These are phyloP conservation scores for Oncorhynchus keta DNA, from an alignment of 2,113 vertebrate species.

Conservation along the genomic window DNA sequence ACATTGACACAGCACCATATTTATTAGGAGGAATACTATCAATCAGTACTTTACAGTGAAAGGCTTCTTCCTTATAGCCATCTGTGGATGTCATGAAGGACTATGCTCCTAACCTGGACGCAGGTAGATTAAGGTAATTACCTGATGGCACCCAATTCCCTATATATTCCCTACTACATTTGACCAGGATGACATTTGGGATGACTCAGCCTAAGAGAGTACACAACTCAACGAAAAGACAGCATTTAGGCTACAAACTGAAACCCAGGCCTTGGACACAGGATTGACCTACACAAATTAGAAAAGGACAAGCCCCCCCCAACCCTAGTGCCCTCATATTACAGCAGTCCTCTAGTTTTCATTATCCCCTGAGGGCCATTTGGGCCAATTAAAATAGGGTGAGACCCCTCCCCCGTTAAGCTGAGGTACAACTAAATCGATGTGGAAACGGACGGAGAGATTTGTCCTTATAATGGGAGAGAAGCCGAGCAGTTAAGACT, in stretches of 20 bases:
- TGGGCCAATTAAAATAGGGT: constrained; percentile 4
- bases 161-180: no score
- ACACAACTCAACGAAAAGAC: no score
- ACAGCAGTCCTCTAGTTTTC: constrained; percentile 2
- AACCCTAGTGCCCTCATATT: not conserved
- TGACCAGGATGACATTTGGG: no score
- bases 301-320: not conserved
- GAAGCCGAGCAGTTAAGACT: constrained; percentile 7
- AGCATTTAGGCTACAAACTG: no score
- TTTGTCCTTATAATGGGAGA: not conserved
- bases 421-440: constrained; percentile 6
- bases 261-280: no score
- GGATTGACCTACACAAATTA: not conserved
- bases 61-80: no score
- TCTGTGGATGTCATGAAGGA: no score
- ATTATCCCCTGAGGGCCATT: constrained; percentile 5
- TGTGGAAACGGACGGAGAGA: not conserved
- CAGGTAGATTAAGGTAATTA: no score
- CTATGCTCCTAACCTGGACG: no score
- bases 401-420: constrained; percentile 20
- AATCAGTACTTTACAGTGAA: no score
- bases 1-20: not conserved
- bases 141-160: no score
- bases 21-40: not conserved
- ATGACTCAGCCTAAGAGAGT: no score